These are phyloP conservation scores for human (Homo sapiens) DNA, from an alignment of 2,113 vertebrate species.

Conservation along the genomic window GRCh38 chr13:57734501-57735000, in stretches of 20 bases:
- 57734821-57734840: background rate
- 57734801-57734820: background rate
- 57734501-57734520: conserved; percentile 79
- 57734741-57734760: background rate
- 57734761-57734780: background rate
- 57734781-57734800: background rate
- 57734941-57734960: background rate
- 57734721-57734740: background rate
- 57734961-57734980: background rate
- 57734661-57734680: conserved; percentile 16
- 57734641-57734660: conserved; percentile 59
- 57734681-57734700: conserved; percentile 46
- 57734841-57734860: background rate
- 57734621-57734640: conserved; percentile 76
- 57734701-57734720: background rate
- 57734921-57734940: background rate
- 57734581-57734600: conserved; percentile 69
- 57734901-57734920: background rate
- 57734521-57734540: conserved; percentile 66
- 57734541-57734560: conserved; percentile 72
- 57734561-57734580: conserved; percentile 69
- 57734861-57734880: background rate
- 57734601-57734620: conserved; percentile 62
- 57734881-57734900: background rate
- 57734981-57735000: background rate